Evolutionary conservation across 1,140 invertebrate genomes (phyloP).

Genomic region (Hylaeus anthracinus): DNA sequence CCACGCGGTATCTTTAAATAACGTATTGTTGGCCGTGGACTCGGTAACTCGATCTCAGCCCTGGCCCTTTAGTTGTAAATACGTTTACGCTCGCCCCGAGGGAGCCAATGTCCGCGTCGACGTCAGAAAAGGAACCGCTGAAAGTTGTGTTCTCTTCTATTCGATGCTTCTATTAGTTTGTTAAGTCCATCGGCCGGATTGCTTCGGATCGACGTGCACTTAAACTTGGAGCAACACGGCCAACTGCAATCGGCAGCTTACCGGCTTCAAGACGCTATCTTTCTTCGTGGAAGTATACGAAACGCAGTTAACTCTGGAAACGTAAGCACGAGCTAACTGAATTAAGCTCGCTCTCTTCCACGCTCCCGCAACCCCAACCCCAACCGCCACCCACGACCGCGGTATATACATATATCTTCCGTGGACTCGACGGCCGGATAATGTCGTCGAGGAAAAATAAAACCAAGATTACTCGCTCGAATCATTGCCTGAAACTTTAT

Average conservation of each 20-base stretch:
- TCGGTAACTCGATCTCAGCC: background rate
- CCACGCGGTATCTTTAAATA: background rate
- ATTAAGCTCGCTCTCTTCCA: slow-evolving; percentile 48
- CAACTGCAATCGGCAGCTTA: slow-evolving; percentile 43
- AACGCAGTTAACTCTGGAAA: slow-evolving; percentile 56
- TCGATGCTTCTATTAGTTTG: slow-evolving; percentile 25
- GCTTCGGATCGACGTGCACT: slow-evolving; percentile 31
- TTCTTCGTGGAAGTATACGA: slow-evolving; percentile 40
- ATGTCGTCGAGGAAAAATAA: slow-evolving; percentile 19
- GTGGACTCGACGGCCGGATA: background rate
- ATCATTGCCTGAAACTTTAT: slow-evolving; percentile 17
- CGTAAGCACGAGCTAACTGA: slow-evolving; percentile 50
- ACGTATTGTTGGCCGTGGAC: background rate
- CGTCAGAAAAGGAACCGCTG: background rate
- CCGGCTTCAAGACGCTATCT: slow-evolving; percentile 29
- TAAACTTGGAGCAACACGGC: slow-evolving; percentile 24
- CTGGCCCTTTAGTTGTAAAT: background rate
- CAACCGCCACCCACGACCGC: background rate
- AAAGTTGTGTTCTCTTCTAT: background rate
- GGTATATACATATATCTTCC: slow-evolving; percentile 11
- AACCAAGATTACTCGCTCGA: slow-evolving; percentile 10
- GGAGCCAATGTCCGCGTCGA: background rate
- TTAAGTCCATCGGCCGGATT: slow-evolving; percentile 33
- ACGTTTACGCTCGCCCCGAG: background rate
- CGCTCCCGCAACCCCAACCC: no score